These are phyloP conservation scores for Arion vulgaris DNA, from an alignment of 1,140 invertebrate species.

Conservation along the genomic window DNA sequence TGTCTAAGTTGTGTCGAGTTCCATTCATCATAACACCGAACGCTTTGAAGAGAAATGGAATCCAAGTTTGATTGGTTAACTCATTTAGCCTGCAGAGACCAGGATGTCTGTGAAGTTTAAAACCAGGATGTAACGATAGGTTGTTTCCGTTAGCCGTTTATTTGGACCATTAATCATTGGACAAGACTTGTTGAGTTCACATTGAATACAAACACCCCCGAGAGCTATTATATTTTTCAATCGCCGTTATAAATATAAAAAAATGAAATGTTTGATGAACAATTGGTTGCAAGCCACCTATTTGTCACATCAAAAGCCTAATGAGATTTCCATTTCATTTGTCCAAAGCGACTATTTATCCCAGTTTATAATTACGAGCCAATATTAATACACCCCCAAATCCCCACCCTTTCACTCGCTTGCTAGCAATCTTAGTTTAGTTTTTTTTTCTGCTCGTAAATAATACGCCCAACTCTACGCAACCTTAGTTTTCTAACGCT, in stretches of 20 bases:
- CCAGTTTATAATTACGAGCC: constrained; percentile 22
- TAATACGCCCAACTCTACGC: no score
- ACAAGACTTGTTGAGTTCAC: neutral
- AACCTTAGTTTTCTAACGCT: no score
- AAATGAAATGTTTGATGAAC: constrained; percentile 34
- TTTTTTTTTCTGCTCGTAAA: no score
- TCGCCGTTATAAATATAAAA: neutral
- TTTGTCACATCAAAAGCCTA: constrained; percentile 22
- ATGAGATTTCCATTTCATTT: constrained; percentile 14
- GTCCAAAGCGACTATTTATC: constrained; percentile 4
- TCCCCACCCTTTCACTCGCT: no score
- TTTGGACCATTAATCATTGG: constrained; percentile 29
- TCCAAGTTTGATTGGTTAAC: constrained; percentile 6
- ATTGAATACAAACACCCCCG: constrained; percentile 10
- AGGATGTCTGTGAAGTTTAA: constrained; percentile 12
- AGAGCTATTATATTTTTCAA: constrained; percentile 27
- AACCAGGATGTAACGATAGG: constrained; percentile 20
- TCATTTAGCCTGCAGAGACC: constrained; percentile 5
- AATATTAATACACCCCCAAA: constrained; percentile 15
- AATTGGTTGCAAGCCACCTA: constrained; percentile 25
- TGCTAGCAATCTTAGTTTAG: no score
- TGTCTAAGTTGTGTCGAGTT: constrained; percentile 10
- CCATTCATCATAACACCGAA: neutral
- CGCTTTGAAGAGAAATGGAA: neutral
- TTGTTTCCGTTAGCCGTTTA: constrained; percentile 23